Base-by-base conservation (phyloP, 2,113 vertebrate species). In the Chaenocephalus aceratus region DNA sequence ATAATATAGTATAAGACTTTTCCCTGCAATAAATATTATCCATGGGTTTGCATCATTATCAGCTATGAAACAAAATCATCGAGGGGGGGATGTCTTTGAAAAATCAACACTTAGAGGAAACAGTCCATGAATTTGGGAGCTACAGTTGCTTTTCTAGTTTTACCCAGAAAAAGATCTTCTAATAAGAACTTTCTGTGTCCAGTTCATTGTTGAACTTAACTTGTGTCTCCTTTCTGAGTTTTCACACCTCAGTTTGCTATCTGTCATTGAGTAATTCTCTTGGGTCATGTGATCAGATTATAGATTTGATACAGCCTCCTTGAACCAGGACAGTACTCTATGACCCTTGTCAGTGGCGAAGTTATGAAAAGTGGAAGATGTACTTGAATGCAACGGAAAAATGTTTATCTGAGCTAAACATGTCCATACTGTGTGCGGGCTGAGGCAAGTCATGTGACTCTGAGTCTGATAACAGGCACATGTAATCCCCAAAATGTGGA, bases 11-110 rank as follows among this genome's bases (percentile, higher is more conserved):
- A 21, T 46, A 51, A 65, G 30, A 82, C 16, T 21, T 67, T 46
- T 62, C 65, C 53, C 64, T 77, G 53, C n/a, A 61, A 73, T 61
- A 84, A 83, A 77, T 75, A 81, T 56, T 58, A 41, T 70, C 13
- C 75, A 69, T 64, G 49, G 23, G 36, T 69, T 64, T 76, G 14
- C 48, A 69, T 34, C 18, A 18, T 59, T 36, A 72, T 72, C 62
- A 30, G 57, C 58, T 75, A 18, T 6, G 2, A 57, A 82, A 21
- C 60, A 26, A 7, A 61, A 44, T 16, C 54, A 75, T 68, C 73
- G 76, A 58, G 48, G 36, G n/a, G 1, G 44, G 51, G 21, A 58
- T 82, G 72, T 15, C 57, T 26, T 57, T 36, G 56, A 34, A 69
- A 59, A 46, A 46, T n/a, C 9, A 10, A 16, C 34, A 3, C 46